phyloP scores from a whole-genome alignment of 2,888 invertebrate genomes.

The Chromoteleia sp. region DNA sequence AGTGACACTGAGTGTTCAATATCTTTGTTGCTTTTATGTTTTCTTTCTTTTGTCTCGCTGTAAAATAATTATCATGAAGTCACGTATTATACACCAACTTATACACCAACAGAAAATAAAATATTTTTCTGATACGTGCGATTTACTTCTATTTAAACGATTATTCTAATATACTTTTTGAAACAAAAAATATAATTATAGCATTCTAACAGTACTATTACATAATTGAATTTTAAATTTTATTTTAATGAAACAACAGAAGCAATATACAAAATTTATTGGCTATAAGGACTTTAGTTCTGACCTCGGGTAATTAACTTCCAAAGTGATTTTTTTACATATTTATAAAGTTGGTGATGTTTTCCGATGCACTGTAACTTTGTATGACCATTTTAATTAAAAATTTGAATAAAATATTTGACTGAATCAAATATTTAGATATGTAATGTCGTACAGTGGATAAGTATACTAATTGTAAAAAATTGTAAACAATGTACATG shows the following conservation, averaged over 20 bases:
- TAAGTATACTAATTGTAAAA: conserved; percentile 14
- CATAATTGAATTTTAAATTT: conserved; percentile 7
- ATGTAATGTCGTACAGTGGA: conserved; percentile 6
- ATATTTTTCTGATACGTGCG: conserved; percentile 34
- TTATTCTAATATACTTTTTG: conserved; percentile 9
- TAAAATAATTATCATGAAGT: conserved; percentile 28
- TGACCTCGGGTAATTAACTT: neutral
- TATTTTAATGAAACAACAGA: neutral
- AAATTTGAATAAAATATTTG: neutral
- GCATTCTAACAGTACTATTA: conserved; percentile 27
- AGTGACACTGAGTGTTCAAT: conserved; percentile 69
- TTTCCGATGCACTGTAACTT: conserved; percentile 1
- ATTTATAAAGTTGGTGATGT: conserved; percentile 32
- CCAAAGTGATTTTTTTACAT: conserved; percentile 30
- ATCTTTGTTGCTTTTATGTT: conserved; percentile 58
- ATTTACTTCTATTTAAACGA: conserved; percentile 40
- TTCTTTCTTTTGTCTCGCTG: conserved; percentile 11
- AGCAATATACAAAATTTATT: conserved; percentile 22
- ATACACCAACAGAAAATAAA: conserved; percentile 28
- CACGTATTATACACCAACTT: conserved; percentile 25
- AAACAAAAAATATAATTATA: neutral
- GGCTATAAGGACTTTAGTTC: neutral
- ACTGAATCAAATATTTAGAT: conserved; percentile 17
- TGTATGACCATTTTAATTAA: neutral
- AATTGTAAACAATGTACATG: conserved; percentile 4